phyloP scores from a whole-genome alignment of 2,113 vertebrate genomes.

The Grantiella picta region DNA sequence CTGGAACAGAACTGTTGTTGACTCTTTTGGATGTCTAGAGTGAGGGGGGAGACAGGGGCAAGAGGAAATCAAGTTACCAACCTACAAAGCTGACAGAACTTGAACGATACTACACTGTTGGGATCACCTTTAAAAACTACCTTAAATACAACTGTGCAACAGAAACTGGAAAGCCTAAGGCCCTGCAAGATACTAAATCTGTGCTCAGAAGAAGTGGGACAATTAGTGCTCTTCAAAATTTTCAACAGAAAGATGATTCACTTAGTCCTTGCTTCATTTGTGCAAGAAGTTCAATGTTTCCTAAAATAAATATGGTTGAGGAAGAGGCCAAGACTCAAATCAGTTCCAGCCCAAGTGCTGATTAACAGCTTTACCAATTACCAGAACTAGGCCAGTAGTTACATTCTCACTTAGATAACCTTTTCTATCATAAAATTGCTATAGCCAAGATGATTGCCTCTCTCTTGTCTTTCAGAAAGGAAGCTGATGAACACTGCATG shows the following conservation, averaged over 20 bases:
- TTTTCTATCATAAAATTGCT: fast-evolving
- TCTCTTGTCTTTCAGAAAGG: not conserved
- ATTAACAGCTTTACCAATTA: not conserved
- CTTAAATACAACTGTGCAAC: not conserved
- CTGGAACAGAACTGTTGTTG: not conserved
- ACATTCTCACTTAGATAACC: not conserved
- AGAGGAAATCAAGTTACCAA: not conserved
- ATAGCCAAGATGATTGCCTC: not conserved
- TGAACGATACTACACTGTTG: not conserved
- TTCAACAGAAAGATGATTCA: not conserved
- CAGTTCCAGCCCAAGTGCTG: not conserved
- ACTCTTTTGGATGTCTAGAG: not conserved
- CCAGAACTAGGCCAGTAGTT: not conserved
- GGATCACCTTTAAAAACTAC: not conserved
- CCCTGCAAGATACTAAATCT: not conserved
- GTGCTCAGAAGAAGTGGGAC: not conserved
- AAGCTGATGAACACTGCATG: not conserved
- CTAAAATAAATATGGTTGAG: not conserved
- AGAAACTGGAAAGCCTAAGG: not conserved
- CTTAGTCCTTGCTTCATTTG: not conserved
- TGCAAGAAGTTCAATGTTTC: not conserved
- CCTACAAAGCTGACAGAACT: not conserved
- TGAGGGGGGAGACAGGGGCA: too few species aligned
- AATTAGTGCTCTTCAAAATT: not conserved
- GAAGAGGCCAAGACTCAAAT: not conserved